Evolutionary conservation across 2,113 vertebrate genomes (phyloP).

Genomic region (Ellobius talpinus): DNA sequence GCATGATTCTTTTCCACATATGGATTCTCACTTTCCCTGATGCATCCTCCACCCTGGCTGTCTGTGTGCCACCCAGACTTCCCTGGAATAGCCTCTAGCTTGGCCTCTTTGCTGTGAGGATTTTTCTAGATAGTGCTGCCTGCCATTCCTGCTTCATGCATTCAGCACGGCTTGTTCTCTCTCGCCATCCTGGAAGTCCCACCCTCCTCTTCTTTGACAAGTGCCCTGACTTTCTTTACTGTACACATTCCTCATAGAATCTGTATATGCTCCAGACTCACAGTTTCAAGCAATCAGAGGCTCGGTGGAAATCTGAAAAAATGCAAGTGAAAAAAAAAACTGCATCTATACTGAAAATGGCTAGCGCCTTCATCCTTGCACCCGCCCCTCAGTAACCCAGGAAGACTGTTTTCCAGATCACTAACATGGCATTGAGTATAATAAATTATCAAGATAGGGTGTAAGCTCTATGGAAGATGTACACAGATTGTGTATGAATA

Average conservation of each 20-base stretch:
- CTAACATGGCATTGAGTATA: background rate
- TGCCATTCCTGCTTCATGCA: background rate
- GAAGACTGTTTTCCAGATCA: background rate
- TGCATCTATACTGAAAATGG: background rate
- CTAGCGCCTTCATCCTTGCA: background rate
- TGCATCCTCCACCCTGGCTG: background rate
- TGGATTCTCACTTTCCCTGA: background rate
- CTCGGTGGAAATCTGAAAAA: background rate
- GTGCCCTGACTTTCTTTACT: background rate
- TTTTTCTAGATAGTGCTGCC: background rate
- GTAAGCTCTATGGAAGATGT: background rate
- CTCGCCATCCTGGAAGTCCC: background rate
- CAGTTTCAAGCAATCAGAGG: background rate
- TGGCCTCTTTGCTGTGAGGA: background rate
- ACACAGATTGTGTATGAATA: background rate
- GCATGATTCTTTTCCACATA: background rate
- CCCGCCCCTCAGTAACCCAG: background rate
- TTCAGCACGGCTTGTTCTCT: background rate
- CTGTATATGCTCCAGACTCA: background rate
- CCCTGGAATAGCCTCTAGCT: background rate
- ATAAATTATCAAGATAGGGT: background rate
- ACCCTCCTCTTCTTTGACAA: background rate
- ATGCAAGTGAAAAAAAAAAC: background rate
- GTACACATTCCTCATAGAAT: background rate
- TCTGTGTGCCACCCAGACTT: background rate